Evolutionary conservation across 1,140 invertebrate species (phyloP).

Genomic region (Halictus rubicundus): DNA sequence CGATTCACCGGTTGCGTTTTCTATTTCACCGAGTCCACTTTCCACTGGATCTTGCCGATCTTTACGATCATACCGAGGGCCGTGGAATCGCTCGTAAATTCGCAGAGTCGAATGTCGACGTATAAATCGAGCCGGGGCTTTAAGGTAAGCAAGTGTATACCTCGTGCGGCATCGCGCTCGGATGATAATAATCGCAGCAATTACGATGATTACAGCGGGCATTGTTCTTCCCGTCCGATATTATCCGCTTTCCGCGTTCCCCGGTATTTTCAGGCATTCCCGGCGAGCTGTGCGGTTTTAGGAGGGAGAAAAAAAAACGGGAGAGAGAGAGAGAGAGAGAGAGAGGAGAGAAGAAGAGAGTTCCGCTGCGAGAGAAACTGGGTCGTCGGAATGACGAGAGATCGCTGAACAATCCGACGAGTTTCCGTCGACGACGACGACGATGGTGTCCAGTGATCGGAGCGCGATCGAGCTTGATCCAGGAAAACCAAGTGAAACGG

Average conservation of each 20-base stretch:
- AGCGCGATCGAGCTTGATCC: neutral
- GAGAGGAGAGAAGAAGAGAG: neutral
- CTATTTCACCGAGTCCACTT: no score
- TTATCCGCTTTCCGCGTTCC: conserved; percentile 39
- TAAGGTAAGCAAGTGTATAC: neutral
- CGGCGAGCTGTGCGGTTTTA: neutral
- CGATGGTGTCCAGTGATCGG: neutral
- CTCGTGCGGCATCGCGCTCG: conserved; percentile 9
- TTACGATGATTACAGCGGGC: conserved; percentile 54
- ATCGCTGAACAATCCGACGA: neutral
- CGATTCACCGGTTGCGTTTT: neutral
- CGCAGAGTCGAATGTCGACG: neutral
- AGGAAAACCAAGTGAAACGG: conserved; percentile 2
- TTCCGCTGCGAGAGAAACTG: no score
- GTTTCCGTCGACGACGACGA: neutral
- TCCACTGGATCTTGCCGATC: no score
- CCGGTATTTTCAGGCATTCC: conserved; percentile 6
- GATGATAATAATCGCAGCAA: conserved; percentile 49
- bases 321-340: conserved; percentile 1
- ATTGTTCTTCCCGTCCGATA: conserved; percentile 35
- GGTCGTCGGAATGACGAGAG: no score
- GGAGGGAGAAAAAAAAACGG: neutral
- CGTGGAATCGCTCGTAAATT: neutral
- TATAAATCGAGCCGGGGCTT: neutral
- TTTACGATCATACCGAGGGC: neutral